Evolutionary conservation across 23 tunicate genomes (phyloP), one percentile per base, ranked within the genome.

Genomic region (Botrylloides violaceus): DNA sequence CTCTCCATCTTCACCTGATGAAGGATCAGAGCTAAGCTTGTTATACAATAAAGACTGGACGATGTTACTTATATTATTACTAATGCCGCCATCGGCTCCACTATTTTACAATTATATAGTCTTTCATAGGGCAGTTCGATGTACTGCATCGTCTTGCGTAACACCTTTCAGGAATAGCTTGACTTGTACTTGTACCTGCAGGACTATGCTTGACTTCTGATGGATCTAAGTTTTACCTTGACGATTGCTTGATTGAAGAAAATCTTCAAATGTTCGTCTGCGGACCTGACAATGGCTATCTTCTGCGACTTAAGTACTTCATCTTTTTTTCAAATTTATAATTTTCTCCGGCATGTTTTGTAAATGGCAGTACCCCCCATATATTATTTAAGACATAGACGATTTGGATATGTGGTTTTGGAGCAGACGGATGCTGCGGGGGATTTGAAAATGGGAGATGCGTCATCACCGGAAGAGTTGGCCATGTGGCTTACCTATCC

Each of bases 241-340:
- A 36, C 39, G 32, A 24, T 3, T 87, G 95, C 36, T 60, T 60
- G 19, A 56, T 80, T 29, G 32, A 62, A 12, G 32, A 34, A 22
- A 34, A 25, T 38, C 0, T 34, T 12, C 95, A 87, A 49, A 70
- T 34, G 47, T 87, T 87, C 36, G 80, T 79, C 3, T 87, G 95
- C 55, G 95, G 95, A 1, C 95, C 95, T 4, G 84, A 87, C 15
- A 53, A 39, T 71, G 86, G 79, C 9, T 79, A 79, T 49, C 58
- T 79, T 4, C 70, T 85, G 25, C 79, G 66, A 43, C 9, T 7
- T 43, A 7, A 9, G 53, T 59, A 59, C 9, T 21, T 6, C 33
- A 25, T 63, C 6, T 43, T 20, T 68, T 4, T 68, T 68, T 9
- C 61, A 19, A 36, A 39, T 36, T 68, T 68, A 0, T 68, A 18